Base-by-base conservation (phyloP, 2,797 vertebrate genomes). In the Euthynnus affinis region DNA sequence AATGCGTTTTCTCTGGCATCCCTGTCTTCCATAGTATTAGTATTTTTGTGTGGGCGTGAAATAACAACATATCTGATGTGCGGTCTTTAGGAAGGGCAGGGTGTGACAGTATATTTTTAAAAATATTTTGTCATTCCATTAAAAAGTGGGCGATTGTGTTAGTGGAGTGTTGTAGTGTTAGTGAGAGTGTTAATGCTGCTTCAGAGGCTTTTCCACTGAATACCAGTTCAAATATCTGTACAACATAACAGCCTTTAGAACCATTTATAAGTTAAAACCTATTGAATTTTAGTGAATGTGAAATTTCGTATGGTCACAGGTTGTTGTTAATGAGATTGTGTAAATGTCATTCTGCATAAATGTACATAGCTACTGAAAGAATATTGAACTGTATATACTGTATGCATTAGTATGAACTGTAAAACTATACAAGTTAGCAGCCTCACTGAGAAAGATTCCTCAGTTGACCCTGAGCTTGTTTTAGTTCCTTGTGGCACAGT, bases 401-500 rank as follows among this genome's bases (percentile, higher is more conserved):
- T 70, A 29, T 27, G 51, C 49, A 56, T 37, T 37, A 12, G 23
- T 46, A 15, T 22, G 18, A 44, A 10, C 20, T 44, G 72, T 22
- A 32, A 71, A 74, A 56, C 60, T 72, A 18, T 34, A 0, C 37
- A 57, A 59, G 49, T 72, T 40, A 9, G 32, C 61, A 23, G 67
- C 48, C 49, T 71, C 64, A 5, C 67, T 9, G 52, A 71, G 40
- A 61, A 69, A 8, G 44, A 75, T 78, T 10, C 40, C 46, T 73
- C 76, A 46, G 52, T 64, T 92, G 88, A 87, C 87, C 87, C 81
- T 78, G 82, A 80, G 76, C 83, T 76, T 67, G 52, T 46, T 7
- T 55, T 40, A 4, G 72, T 22, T 85, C 87, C 87, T 86, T 25
- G 27, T 81, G 83, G 86, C 81, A 25, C 67, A 74, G 64, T 86